Percentiles rank a stretch among this genome's conserved stretches.
Conservation (phyloP, 1,140 invertebrate species). For the Thaumatotibia leucotreta region DNA sequence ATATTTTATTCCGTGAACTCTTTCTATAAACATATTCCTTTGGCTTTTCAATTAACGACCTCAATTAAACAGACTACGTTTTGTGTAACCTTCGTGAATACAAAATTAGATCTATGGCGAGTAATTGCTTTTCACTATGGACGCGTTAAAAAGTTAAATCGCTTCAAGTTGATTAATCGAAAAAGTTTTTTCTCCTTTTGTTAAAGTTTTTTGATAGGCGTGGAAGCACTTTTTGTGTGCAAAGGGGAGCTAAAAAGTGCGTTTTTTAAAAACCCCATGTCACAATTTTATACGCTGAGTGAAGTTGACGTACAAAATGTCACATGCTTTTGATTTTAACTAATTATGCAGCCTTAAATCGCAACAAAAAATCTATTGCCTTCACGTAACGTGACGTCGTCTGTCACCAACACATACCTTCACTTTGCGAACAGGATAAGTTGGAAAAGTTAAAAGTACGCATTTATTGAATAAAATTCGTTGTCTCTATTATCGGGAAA, state of each 20-base stretch:
- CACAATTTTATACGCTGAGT: neutral
- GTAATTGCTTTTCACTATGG: conserved; percentile 7
- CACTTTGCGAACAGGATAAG: no score
- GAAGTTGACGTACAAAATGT: neutral
- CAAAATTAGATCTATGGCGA: conserved; percentile 16
- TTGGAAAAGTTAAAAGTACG: no score
- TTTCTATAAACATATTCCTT: conserved; percentile 22
- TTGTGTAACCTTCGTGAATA: conserved; percentile 34
- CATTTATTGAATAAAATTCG: no score
- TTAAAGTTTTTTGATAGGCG: conserved; percentile 5
- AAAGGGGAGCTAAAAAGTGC: conserved; percentile 5
- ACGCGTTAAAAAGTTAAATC: conserved; percentile 9
- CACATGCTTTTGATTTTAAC: neutral
- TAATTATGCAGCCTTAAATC: neutral
- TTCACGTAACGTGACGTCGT: no score
- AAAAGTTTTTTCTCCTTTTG: conserved; percentile 10
- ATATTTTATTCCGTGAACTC: neutral
- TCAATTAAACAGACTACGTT: conserved; percentile 36
- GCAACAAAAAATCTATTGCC: no score
- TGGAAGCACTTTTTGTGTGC: neutral
- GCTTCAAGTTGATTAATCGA: conserved; percentile 9
- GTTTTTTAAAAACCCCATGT: neutral
- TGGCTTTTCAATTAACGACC: conserved; percentile 38
- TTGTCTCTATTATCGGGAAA: no score
- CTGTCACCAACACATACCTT: no score